Base-by-base conservation (phyloP, 2,113 vertebrate species). In the Craseonycteris thonglongyai region DNA sequence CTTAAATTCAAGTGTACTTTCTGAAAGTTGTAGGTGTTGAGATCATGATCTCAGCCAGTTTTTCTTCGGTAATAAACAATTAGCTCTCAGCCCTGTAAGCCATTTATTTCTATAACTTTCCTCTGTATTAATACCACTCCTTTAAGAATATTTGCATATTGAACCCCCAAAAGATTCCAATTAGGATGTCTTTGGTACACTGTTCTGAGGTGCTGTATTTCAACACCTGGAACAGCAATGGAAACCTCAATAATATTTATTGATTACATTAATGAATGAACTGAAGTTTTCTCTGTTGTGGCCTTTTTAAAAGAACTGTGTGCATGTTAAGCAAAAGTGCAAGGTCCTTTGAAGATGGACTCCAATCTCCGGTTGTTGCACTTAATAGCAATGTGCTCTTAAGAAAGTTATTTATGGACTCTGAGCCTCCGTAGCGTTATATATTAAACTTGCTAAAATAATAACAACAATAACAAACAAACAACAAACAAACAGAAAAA, bases 101-200 rank as follows among this genome's bases (percentile, higher is more conserved):
- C 40, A 65, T 90, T 89, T 76, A 82, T 95, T 72, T 84, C 35
- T 88, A 3, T 47, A 83, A 88, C 21, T 72, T 94, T 88, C 78
- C 54, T 93, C 35, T 75, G 16, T n/a, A n/a, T 66, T 75, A 91
- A 80, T 21, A 69, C 9, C 2, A 49, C 24, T 54, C 15, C 28
- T 86, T 80, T 90, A 59, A 59, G 51, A 68, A 45, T 28, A 82
- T 79, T 66, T 90, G 45, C 26, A 49, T 95, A 38, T 47, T 8
- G 56, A 83, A 54, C 49, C 35, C 28, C 45, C 5, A n/a, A 72
- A 91, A 85, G 45, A 51, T 71, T 11, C 88, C 71, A 84, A 84
- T 61, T 28, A 80, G 9, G 28, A 33, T n/a, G 26, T 86, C 63
- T 79, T 83, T 80, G 82, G 12, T 88, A 51, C 10, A 16, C 22